phyloP scores from a whole-genome alignment of 1,140 invertebrate species.

The Microplitis mediator region DNA sequence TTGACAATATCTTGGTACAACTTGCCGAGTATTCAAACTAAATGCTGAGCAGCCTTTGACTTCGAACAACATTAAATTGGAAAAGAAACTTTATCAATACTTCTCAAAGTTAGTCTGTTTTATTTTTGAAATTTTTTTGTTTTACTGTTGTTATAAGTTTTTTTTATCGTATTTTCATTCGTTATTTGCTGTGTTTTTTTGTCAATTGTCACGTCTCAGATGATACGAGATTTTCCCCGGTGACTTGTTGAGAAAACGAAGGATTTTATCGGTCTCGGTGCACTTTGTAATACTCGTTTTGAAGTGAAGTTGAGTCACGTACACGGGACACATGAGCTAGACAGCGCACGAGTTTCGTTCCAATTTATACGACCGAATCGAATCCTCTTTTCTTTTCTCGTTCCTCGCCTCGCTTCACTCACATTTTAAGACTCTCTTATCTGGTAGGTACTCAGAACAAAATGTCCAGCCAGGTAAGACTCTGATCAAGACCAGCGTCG shows the following conservation, averaged over 20 bases:
- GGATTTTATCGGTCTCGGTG: neutral
- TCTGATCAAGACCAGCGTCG: neutral
- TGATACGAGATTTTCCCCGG: conserved; percentile 1
- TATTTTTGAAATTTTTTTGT: neutral
- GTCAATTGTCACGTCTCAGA: conserved; percentile 16
- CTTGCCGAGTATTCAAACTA: neutral
- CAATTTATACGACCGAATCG: conserved; percentile 26
- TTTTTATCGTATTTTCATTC: neutral
- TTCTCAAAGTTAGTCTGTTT: neutral
- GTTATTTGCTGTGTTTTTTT: neutral
- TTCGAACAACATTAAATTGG: neutral
- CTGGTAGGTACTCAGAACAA: neutral
- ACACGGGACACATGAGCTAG: neutral
- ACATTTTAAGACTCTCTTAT: too few relatives aligned
- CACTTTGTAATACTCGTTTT: conserved; percentile 19
- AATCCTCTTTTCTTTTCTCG: conserved; percentile 9
- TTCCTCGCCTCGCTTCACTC: too few relatives aligned
- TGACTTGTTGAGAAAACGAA: neutral
- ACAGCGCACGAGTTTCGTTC: conserved; percentile 20
- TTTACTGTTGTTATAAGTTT: neutral
- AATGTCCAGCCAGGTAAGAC: conserved; percentile 21
- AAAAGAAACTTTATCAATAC: neutral
- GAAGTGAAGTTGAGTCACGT: conserved; percentile 24
- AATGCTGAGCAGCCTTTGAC: neutral
- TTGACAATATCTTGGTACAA: neutral